These are phyloP conservation scores for Procambarus clarkii DNA, from an alignment of 1,140 invertebrate genomes.

Conservation along the genomic window DNA sequence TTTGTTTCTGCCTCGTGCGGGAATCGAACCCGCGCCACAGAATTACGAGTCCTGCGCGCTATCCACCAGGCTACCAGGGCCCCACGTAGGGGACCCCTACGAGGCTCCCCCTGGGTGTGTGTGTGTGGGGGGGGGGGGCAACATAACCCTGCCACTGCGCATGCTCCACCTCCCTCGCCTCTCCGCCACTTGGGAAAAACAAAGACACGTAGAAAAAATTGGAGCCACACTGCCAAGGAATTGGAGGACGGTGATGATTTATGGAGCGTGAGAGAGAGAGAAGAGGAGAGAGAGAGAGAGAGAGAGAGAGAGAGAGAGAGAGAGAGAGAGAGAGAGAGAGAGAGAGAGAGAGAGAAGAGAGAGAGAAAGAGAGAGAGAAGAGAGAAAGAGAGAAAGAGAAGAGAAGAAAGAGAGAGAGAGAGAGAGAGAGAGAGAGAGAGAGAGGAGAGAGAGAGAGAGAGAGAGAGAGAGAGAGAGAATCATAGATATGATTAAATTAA, in stretches of 20 bases:
- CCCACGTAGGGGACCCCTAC: too few species aligned
- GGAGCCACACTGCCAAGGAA: neutral
- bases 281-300: slow-evolving; percentile 7
- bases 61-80: too few species aligned
- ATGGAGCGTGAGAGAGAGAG: neutral
- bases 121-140: too few species aligned
- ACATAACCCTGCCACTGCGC: too few species aligned
- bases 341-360: neutral
- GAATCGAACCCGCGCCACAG: too few species aligned
- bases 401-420: neutral
- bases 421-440: neutral
- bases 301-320: slow-evolving; percentile 34
- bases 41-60: too few species aligned
- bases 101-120: too few species aligned
- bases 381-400: neutral
- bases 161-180: too few species aligned
- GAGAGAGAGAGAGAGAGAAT: neutral
- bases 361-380: neutral
- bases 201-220: too few species aligned
- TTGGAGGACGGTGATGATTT: neutral
- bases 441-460: neutral
- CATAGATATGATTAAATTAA: neutral
- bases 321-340: slow-evolving; percentile 13
- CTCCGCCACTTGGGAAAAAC: too few species aligned
- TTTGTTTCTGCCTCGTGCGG: too few species aligned